Evolutionary conservation across 2,888 invertebrate species (phyloP).

Genomic region (Orthosia cruda): DNA sequence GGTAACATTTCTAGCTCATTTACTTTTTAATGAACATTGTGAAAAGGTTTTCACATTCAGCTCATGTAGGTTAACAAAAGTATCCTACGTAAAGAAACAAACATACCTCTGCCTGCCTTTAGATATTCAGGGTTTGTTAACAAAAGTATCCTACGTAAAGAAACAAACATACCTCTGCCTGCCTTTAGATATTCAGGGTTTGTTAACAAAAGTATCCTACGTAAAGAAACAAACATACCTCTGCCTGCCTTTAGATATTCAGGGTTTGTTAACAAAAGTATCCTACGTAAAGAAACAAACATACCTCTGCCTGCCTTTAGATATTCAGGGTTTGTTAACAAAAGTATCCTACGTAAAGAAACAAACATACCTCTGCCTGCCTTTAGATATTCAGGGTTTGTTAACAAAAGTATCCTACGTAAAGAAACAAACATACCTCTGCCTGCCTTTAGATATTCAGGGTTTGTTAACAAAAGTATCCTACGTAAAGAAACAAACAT

Average conservation of each 20-base stretch:
- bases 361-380: background rate
- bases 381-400: background rate
- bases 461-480: background rate
- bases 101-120: background rate
- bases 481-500: background rate
- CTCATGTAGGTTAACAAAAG: background rate
- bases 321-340: too few species aligned
- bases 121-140: too few species aligned
- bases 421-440: too few species aligned
- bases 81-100: background rate
- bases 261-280: background rate
- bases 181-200: background rate
- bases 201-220: background rate
- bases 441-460: background rate
- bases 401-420: background rate
- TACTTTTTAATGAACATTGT: slow-evolving; percentile 28
- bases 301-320: background rate
- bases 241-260: background rate
- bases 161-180: background rate
- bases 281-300: background rate
- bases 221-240: background rate
- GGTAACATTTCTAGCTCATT: slow-evolving; percentile 26
- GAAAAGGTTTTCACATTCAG: slow-evolving; percentile 1
- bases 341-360: background rate
- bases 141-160: background rate